Evolutionary conservation across 2,113 vertebrate genomes (phyloP).

Genomic region (Probosciger aterrimus): DNA sequence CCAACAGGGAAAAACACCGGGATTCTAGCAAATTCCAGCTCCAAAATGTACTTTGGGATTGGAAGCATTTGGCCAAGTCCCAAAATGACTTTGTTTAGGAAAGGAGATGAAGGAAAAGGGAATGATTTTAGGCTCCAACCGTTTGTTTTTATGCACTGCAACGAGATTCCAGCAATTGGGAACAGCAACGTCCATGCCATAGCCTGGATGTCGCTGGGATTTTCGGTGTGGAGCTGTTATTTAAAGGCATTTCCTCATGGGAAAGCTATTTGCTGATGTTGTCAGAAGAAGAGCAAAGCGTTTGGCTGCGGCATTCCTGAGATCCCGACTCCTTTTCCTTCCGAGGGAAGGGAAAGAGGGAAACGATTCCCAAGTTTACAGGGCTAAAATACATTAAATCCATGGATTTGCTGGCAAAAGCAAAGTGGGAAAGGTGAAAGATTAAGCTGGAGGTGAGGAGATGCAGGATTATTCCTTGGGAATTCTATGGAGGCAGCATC

Average conservation of each 20-base stretch:
- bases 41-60: background rate
- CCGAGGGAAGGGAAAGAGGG: background rate
- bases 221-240: conserved; percentile 9
- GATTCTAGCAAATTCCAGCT: conserved; percentile 41
- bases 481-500: background rate
- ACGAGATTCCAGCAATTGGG: conserved; percentile 68
- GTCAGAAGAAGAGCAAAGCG: conserved; percentile 48
- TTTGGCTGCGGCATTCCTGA: conserved; percentile 2
- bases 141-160: conserved; percentile 66
- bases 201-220: too few species aligned
- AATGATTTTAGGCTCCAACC: conserved; percentile 62
- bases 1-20: background rate
- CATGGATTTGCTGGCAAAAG: background rate
- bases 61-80: too few species aligned
- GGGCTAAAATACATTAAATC: background rate
- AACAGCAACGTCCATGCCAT: conserved; percentile 58
- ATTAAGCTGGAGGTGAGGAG: too few species aligned
- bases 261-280: conserved; percentile 63
- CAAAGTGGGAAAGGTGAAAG: rapidly evolving
- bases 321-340: conserved; percentile 31
- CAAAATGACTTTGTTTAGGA: conserved; percentile 74
- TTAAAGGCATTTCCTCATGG: background rate
- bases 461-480: background rate
- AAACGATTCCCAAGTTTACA: background rate
- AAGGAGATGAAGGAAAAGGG: conserved; percentile 54